Conservation (phyloP, 2,888 invertebrate species). For the Trachelus tabidus region DNA sequence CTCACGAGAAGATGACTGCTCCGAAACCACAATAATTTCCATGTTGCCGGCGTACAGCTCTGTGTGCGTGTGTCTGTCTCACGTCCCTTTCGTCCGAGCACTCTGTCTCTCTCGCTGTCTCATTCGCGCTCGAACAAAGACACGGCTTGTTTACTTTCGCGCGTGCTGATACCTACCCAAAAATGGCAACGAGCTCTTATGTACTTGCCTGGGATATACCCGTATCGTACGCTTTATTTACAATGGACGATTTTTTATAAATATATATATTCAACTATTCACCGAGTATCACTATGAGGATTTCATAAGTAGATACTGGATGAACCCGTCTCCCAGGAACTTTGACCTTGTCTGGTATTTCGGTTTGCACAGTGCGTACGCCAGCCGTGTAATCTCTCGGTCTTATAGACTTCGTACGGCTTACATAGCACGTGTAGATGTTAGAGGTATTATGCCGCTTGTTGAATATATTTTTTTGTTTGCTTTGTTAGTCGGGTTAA, state of each 20-base stretch:
- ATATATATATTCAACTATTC: not conserved
- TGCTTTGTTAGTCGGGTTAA: not conserved
- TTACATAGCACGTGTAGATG: not conserved
- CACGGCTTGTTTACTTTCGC: not conserved
- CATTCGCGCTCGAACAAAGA: slow-evolving; percentile 5
- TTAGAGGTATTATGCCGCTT: not conserved
- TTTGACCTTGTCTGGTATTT: not conserved
- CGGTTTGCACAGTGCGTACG: not conserved
- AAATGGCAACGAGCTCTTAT: not conserved
- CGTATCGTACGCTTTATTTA: not conserved
- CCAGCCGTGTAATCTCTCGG: not conserved
- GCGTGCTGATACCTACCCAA: not conserved
- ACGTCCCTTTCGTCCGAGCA: not conserved
- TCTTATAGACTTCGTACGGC: not conserved
- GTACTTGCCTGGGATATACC: not conserved
- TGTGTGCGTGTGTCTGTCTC: not conserved
- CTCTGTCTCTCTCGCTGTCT: slow-evolving; percentile 12
- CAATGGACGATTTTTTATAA: not conserved
- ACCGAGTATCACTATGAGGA: not conserved
- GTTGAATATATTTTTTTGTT: not conserved
- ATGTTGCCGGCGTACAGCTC: slow-evolving; percentile 9
- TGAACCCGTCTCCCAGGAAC: not conserved
- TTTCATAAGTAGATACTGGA: not conserved
- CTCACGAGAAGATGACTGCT: not conserved
- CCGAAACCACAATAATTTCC: slow-evolving; percentile 1